Evolutionary conservation across 2,797 vertebrate species (phyloP).

Genomic region (Alectoris magna): DNA sequence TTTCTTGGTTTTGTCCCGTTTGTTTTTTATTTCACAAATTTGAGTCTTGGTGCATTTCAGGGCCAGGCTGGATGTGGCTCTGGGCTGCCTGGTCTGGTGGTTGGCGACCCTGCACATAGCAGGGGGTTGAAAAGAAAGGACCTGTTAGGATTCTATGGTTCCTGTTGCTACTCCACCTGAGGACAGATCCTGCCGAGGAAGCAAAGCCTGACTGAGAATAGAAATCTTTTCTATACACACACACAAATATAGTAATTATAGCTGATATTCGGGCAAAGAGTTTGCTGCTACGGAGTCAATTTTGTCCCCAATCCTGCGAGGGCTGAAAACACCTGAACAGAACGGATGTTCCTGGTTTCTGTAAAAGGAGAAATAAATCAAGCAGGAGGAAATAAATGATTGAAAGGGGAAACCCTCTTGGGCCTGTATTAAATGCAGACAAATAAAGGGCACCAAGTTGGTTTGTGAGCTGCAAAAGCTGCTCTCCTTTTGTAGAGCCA

Average conservation of each 20-base stretch:
- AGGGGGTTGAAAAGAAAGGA: too few relatives aligned
- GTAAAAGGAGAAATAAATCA: background rate
- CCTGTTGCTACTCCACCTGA: background rate
- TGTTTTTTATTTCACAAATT: constrained; percentile 21
- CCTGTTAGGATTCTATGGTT: background rate
- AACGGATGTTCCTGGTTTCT: background rate
- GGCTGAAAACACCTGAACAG: background rate
- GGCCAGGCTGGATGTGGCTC: too few relatives aligned
- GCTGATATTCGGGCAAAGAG: background rate
- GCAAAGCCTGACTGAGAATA: background rate
- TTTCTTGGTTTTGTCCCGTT: background rate
- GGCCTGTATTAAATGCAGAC: background rate
- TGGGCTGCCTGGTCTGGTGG: too few relatives aligned
- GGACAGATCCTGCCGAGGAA: background rate
- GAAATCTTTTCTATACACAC: background rate
- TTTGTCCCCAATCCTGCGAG: background rate
- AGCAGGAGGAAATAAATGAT: background rate
- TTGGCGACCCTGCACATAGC: too few relatives aligned
- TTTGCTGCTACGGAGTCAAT: background rate
- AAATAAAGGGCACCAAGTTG: background rate
- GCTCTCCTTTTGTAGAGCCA: accelerated
- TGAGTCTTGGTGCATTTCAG: background rate
- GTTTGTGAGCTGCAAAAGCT: background rate
- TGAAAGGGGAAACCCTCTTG: background rate
- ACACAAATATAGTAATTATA: background rate